These are phyloP conservation scores for Reticulitermes lucifugus DNA, from an alignment of 2,888 invertebrate genomes.

Conservation along the genomic window DNA sequence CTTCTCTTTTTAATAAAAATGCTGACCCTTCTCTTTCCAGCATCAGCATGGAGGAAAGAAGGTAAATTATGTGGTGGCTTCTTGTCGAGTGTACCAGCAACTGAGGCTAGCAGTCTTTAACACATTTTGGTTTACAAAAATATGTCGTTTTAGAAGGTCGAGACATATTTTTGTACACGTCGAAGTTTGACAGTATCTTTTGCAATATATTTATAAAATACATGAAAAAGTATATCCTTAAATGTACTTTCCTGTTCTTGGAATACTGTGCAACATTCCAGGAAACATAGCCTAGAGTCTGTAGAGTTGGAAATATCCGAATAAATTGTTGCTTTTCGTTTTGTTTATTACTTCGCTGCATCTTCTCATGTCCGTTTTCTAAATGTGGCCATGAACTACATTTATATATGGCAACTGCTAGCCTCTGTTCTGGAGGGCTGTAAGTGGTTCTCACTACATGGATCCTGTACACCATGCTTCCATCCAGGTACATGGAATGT, in stretches of 20 bases:
- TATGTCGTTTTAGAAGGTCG: no score
- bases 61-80: constrained; percentile 28
- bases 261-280: constrained; percentile 14
- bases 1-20: constrained; percentile 11
- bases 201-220: no score
- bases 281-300: neutral
- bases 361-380: neutral
- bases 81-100: neutral
- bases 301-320: neutral
- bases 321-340: neutral
- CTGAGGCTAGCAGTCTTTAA: constrained; percentile 13
- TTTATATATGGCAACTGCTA: neutral
- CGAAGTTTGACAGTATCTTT: no score
- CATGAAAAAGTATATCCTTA: no score
- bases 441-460: constrained; percentile 13
- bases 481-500: constrained; percentile 26
- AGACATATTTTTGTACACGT: no score
- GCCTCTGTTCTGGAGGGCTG: neutral
- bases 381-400: neutral
- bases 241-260: neutral
- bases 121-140: neutral
- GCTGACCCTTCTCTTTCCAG: constrained; percentile 23
- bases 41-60: constrained; percentile 29
- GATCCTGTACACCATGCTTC: constrained; percentile 15
- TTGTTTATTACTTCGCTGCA: neutral